Evolutionary conservation across 2,113 vertebrate genomes (phyloP), one percentile per base, ranked within the genome.

Genomic region (Zosterops pallidus): DNA sequence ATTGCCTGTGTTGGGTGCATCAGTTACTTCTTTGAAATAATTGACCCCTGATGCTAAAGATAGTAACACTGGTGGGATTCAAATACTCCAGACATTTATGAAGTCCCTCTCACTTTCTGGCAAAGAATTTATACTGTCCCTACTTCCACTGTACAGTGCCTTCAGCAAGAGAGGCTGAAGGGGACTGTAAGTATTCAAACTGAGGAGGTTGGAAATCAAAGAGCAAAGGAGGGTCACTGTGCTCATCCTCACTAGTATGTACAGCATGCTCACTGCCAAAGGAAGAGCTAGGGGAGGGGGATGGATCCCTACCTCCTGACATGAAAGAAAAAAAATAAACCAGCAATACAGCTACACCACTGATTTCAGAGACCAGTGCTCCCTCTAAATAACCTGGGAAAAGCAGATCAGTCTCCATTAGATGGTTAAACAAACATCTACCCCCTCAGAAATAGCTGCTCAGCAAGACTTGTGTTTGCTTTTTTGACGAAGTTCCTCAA

Each of bases 21-120:
- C 77, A 57, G 53, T 84, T 81, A 63, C 47, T 92, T 91, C 47
- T 74, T 25, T 84, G 76, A 94, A 96, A 84, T 90, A 93, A 94
- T 60, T 70, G 93, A 95, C 85, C 72, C 56, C 53, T 53, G 44
- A 89, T 80, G 47, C 68, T 94, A 88, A 95, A 95, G 44, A 75
- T 9, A 78, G 74, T 41, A 94, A 64, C 15, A 60, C 26, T 26
- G 31, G 44, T 88, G 50, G 76, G 57, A 89, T 69, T 86, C 59
- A 82, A 86, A 79, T 75, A 59, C 64, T 87, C 74, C 69, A 92
- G 88, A 68, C 22, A 74, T 59, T 83, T 86, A 94, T 77, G 53
- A 95, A 88, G 69, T 81, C 57, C 77, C 44, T 90, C 62, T 63
- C 2, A 2, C 39, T 83, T 80, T 81, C 90, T 70, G 28, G 72